Evolutionary conservation across 53 echinoderm and acorn worm genomes (phyloP), one percentile per base, ranked within the genome.

Genomic region (Paracentrotus lividus): DNA sequence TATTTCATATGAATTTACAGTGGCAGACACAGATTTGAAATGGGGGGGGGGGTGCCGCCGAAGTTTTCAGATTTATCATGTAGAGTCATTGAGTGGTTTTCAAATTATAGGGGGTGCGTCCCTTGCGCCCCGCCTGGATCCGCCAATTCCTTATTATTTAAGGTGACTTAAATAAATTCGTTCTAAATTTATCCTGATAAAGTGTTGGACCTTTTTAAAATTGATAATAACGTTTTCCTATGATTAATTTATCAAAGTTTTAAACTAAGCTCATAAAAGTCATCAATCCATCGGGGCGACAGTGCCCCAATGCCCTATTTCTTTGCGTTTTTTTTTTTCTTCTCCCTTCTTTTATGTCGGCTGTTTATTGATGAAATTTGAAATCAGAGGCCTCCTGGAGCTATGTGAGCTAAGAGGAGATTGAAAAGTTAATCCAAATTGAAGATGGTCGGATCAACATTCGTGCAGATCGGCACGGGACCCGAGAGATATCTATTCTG

Each of bases 371-470:
- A 72, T 72, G 72, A 72, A 72, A 72, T 72, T 72, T 72, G 72
- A 72, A 72, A 72, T 72, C 18, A 72, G 72, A 72, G 72, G 72
- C 36, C 72, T 72, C 72, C 72, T 36, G 40, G 40, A 72, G 72
- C 72, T 72, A 72, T 40, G 18, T n/a, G 72, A 32, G 72, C 72
- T 72, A 72, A 72, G 72, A 72, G 72, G 36, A 72, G 72, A 72
- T 72, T 72, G 72, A 72, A 72, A 72, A 72, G 72, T 72, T 72
- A 72, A 72, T 72, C 72, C 72, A 72, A 72, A 72, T 72, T 72
- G 72, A 40, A 72, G 72, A 72, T 72, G 72, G 38, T 72, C 72
- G 72, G 40, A 72, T 72, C 72, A 72, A 72, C 72, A 72, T 72
- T 18, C 72, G 72, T 72, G 72, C 4, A 72, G 38, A 72, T 40